These are phyloP conservation scores for Hormaphis cornu DNA, from an alignment of 1,140 invertebrate species.

Conservation along the genomic window DNA sequence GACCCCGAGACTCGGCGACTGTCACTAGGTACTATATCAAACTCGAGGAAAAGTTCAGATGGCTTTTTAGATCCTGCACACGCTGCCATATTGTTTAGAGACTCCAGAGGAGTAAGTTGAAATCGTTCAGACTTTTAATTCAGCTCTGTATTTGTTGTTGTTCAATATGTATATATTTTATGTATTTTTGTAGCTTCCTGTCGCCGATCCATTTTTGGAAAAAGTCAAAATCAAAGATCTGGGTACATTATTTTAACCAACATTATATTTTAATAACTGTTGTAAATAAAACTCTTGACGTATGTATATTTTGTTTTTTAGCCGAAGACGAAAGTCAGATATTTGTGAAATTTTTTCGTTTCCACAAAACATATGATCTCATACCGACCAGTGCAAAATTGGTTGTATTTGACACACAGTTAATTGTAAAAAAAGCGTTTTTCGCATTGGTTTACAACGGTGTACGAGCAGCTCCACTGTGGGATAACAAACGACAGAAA, in stretches of 20 bases:
- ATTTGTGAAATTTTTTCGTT: constrained; percentile 97
- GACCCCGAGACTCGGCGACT: constrained; percentile 63
- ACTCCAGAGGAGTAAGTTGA: constrained; percentile 75
- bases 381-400: constrained; percentile 98
- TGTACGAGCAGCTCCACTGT: constrained; percentile 94
- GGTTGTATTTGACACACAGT: constrained; percentile 98
- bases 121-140: neutral
- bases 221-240: constrained; percentile 75
- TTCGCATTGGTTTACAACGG: constrained; percentile 98
- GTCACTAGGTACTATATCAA: constrained; percentile 48
- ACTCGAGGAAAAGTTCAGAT: constrained; percentile 53
- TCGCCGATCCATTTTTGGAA: constrained; percentile 78
- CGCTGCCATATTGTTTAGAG: constrained; percentile 76
- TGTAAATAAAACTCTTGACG: neutral
- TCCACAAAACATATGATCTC: constrained; percentile 98
- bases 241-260: constrained; percentile 52
- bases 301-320: constrained; percentile 50
- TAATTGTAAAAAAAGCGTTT: constrained; percentile 97
- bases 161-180: constrained; percentile 23
- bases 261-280: neutral
- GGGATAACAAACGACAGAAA: constrained; percentile 84
- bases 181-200: constrained; percentile 65
- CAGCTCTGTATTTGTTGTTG: neutral
- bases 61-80: constrained; percentile 69
- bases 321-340: constrained; percentile 93